Evolutionary conservation across 2,888 invertebrate species (phyloP), one percentile per base, ranked within the genome.

Genomic region (Thereva nobilitata): DNA sequence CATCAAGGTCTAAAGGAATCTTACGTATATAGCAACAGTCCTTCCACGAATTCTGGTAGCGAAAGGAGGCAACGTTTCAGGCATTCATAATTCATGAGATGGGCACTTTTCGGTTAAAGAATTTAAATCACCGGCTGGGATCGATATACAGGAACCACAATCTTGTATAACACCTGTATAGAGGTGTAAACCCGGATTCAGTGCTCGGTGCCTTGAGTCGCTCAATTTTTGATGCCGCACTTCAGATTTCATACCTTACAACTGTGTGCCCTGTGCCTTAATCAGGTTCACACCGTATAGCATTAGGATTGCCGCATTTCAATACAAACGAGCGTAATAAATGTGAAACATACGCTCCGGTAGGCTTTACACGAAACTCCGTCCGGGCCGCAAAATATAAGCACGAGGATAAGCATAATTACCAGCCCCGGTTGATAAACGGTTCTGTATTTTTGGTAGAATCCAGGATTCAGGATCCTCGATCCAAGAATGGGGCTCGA

Each of bases 21-120:
- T 23, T 23, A 23, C 23, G 23, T 23, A 23, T 23, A 23, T 2
- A 23, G 23, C 23, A 23, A 23, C 23, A 23, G 23, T 23, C 23
- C 23, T 23, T 23, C 23, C 23, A 23, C 23, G 23, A 23, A 23
- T 23, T 2, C 23, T 23, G 23, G 23, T 23, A 23, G 23, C 23
- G 23, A 23, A 23, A 23, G 23, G 23, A 23, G 23, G 23, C 23
- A 23, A 23, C 23, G 23, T 23, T n/a, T 2, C 1, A 23, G 23
- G 23, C 50, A 61, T 61, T 50, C 49, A 65, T 65, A 55, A 65
- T 65, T 53, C 65, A 65, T 65, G 65, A 65, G 65, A 65, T 65
- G 55, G 65, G 65, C 65, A 65, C 65, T 65, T 65, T 56, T 65
- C 65, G 65, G 65, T 65, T 55, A 65, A 65, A 55, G 65, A 65